Percentiles rank a stretch among this genome's conserved stretches.
Conservation (phyloP, 2,888 invertebrate species). For the Norana najaformis region DNA sequence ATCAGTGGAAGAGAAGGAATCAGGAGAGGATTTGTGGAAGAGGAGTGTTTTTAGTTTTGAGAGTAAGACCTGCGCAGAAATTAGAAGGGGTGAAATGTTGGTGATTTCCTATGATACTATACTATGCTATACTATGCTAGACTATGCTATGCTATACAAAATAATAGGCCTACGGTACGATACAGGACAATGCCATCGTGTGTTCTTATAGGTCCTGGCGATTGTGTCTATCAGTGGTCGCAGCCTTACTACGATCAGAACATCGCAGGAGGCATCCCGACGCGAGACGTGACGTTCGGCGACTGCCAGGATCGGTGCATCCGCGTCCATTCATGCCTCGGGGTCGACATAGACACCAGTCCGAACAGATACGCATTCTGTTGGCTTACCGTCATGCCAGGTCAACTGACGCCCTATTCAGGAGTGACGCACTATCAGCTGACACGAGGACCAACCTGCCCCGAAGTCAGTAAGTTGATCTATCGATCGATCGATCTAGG, state of each 20-base stretch:
- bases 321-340: slow-evolving; percentile 24
- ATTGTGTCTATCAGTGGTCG: slow-evolving; percentile 33
- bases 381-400: slow-evolving; percentile 30
- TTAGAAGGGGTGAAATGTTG: too few relatives aligned
- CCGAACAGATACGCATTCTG: slow-evolving; percentile 28
- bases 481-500: too few relatives aligned
- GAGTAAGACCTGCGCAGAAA: too few relatives aligned
- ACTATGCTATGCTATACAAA: too few relatives aligned
- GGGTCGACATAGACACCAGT: slow-evolving; percentile 35
- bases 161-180: too few relatives aligned
- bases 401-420: neutral
- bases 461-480: slow-evolving; percentile 32
- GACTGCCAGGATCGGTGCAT: slow-evolving; percentile 33
- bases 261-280: slow-evolving; percentile 32
- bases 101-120: too few relatives aligned
- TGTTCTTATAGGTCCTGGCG: neutral
- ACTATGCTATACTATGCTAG: neutral
- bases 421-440: slow-evolving; percentile 33
- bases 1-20: too few relatives aligned
- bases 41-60: too few relatives aligned
- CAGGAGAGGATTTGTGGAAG: too few relatives aligned
- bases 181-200: too few relatives aligned
- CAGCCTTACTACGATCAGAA: neutral
- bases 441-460: slow-evolving; percentile 33
- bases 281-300: slow-evolving; percentile 27